Percentiles rank a stretch among this genome's conserved stretches.
phyloP scores from a whole-genome alignment of 64 coral and sea anemone genomes.

The Astreopora myriophthalma region DNA sequence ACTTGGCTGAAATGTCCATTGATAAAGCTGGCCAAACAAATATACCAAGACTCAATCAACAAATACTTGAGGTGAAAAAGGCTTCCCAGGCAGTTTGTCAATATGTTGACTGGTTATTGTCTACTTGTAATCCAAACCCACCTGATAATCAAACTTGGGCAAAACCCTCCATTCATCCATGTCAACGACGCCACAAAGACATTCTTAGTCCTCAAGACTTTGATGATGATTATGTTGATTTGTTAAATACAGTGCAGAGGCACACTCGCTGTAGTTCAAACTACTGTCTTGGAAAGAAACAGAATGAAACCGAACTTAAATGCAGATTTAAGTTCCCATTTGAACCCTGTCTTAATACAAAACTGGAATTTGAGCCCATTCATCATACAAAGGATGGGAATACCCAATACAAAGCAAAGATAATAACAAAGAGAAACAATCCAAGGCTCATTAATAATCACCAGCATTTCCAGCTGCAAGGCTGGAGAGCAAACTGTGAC shows the following conservation, averaged over 20 bases:
- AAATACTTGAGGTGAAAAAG: constrained; percentile 22
- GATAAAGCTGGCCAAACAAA: neutral
- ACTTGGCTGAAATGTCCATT: constrained; percentile 13
- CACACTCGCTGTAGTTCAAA: neutral
- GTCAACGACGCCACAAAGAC: neutral
- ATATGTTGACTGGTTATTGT: constrained; percentile 27
- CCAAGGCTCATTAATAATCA: constrained; percentile 18
- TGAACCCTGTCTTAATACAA: too few relatives aligned
- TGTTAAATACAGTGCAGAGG: too few relatives aligned
- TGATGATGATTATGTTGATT: too few relatives aligned
- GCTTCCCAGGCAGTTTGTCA: constrained; percentile 16
- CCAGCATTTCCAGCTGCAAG: neutral
- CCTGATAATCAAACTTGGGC: neutral
- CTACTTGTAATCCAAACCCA: constrained; percentile 16
- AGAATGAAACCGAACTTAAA: neutral
- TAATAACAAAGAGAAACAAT: constrained; percentile 31
- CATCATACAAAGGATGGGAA: constrained; percentile 9
- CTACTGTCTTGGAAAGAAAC: neutral
- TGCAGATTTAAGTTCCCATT: too few relatives aligned
- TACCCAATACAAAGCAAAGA: constrained; percentile 30
- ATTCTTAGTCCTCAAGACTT: neutral
- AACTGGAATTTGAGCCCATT: constrained; percentile 34
- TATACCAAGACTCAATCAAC: constrained; percentile 24
- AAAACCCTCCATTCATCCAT: neutral
- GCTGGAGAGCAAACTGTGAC: neutral